phyloP scores from a whole-genome alignment of 2,113 vertebrate genomes.

The Antechinus stuartii region DNA sequence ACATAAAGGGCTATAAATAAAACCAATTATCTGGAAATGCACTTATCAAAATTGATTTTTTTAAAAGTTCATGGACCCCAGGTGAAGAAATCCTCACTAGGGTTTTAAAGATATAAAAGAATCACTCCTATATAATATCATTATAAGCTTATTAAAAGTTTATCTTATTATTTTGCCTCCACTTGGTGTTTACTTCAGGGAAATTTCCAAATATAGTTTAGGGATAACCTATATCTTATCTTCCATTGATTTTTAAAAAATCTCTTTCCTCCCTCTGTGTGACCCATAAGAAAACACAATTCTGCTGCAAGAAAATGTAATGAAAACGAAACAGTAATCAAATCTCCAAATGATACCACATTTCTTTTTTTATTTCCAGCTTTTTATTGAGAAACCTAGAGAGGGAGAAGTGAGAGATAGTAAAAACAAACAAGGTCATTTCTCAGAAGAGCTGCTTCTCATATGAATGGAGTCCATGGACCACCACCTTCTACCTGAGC shows the following conservation, averaged over 20 bases:
- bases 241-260: not conserved
- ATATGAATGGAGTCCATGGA: no score
- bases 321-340: not conserved
- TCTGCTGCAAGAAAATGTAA: not conserved
- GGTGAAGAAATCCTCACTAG: not conserved
- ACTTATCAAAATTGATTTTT: not conserved
- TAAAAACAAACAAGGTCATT: conserved; percentile 2
- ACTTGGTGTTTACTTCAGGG: not conserved
- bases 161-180: not conserved
- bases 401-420: conserved; percentile 53
- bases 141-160: not conserved
- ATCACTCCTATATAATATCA: not conserved
- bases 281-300: not conserved
- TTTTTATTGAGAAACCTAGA: not conserved
- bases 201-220: not conserved
- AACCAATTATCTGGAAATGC: not conserved
- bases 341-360: not conserved
- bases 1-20: not conserved
- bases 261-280: not conserved
- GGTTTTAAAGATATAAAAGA: not conserved
- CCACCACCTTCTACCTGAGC: no score
- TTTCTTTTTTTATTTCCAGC: not conserved
- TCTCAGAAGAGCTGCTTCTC: no score
- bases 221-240: not conserved
- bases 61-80: not conserved